phyloP scores from a whole-genome alignment of 64 coral and sea anemone genomes.

The Orbicella faveolata region DNA sequence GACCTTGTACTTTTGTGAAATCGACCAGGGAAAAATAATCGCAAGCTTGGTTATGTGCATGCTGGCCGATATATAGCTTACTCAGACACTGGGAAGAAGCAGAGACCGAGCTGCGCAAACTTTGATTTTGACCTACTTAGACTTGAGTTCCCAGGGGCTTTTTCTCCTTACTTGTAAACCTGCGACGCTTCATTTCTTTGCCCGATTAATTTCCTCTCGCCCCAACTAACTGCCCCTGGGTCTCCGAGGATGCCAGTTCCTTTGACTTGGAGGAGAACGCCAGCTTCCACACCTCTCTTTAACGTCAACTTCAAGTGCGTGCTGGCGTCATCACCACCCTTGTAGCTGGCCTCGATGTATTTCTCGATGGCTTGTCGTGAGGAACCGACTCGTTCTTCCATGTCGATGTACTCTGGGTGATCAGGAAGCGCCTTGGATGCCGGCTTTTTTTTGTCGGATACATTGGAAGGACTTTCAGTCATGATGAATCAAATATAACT shows the following conservation, averaged over 20 bases:
- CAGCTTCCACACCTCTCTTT: background rate
- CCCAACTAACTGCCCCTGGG: background rate
- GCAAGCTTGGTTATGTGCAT: too few relatives aligned
- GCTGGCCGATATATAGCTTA: too few relatives aligned
- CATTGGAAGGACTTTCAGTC: background rate
- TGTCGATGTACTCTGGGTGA: slow-evolving; percentile 21
- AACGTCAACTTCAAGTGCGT: slow-evolving; percentile 1
- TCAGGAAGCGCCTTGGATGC: background rate
- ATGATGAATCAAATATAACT: background rate
- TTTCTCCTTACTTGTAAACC: too few relatives aligned
- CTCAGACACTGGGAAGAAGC: too few relatives aligned
- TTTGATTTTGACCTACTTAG: too few relatives aligned
- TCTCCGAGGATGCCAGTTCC: slow-evolving; percentile 3
- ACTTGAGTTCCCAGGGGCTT: too few relatives aligned
- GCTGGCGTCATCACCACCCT: background rate
- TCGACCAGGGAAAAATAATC: too few relatives aligned
- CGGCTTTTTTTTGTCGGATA: background rate
- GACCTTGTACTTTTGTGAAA: too few relatives aligned
- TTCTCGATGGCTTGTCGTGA: slow-evolving; percentile 18
- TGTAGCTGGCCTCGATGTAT: slow-evolving; percentile 25
- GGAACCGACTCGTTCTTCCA: background rate
- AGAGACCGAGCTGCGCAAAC: too few relatives aligned
- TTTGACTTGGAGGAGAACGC: background rate
- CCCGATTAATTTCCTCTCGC: too few relatives aligned
- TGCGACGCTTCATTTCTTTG: too few relatives aligned